Percentiles rank a stretch among this genome's conserved stretches.
Evolutionary conservation across 92 coral and sea anemone genomes (phyloP).

Genomic region (Zoanthus solanderi): DNA sequence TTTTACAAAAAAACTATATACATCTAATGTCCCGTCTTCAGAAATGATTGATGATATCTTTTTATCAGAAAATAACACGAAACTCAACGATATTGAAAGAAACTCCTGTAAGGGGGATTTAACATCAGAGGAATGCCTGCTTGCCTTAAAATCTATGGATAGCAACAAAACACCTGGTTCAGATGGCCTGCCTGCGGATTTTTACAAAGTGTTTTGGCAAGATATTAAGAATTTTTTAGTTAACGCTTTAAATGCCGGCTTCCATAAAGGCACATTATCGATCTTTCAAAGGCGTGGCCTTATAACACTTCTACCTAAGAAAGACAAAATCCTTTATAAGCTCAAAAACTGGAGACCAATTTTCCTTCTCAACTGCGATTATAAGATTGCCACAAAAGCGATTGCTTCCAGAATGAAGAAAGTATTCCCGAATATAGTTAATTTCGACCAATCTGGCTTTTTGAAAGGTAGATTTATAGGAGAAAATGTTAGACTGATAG

Average conservation of each 20-base stretch:
- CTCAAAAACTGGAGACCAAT: conserved; percentile 55
- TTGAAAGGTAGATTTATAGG: conserved; percentile 41
- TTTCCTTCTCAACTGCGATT: conserved; percentile 27
- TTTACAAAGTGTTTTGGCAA: conserved; percentile 4
- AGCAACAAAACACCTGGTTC: neutral
- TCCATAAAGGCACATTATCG: neutral
- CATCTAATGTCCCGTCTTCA: neutral
- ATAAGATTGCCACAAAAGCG: conserved; percentile 34
- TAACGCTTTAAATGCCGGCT: conserved; percentile 37
- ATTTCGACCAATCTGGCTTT: conserved; percentile 56
- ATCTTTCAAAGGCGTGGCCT: conserved; percentile 1
- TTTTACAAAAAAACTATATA: neutral
- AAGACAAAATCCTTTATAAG: conserved; percentile 35
- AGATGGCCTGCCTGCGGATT: no score
- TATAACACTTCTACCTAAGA: conserved; percentile 38
- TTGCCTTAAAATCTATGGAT: neutral
- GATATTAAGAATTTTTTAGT: conserved; percentile 15
- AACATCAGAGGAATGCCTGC: conserved; percentile 1
- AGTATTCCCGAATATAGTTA: conserved; percentile 36
- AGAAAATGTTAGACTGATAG: conserved; percentile 44
- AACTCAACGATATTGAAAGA: neutral
- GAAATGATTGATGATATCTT: neutral
- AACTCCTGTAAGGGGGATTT: neutral
- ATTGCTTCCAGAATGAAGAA: conserved; percentile 38
- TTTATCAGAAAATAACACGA: conserved; percentile 1